Base-by-base conservation (phyloP, 2,113 vertebrate genomes). In the Aspidoscelis tigris region DNA sequence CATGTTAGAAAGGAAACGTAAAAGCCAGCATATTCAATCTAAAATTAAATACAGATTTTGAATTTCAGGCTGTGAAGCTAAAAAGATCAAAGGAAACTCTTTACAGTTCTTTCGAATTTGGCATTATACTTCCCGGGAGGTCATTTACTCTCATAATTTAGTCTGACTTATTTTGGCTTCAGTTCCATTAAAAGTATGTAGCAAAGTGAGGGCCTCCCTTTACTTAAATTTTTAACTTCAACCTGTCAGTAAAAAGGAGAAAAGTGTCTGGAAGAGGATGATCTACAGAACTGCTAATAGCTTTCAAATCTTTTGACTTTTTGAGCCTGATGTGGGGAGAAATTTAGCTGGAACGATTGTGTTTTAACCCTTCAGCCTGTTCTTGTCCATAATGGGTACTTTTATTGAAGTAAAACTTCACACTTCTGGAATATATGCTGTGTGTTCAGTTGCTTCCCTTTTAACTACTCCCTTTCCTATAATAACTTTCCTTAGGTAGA, bases 161-260 rank as follows among this genome's bases (percentile, higher is more conserved):
- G 95, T 96, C 93, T 96, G 96, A 96, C 95, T 96, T 97, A 96
- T 96, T 96, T 96, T 97, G 95, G 94, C 95, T 96, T 95, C 93
- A 86, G 91, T 93, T 96, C 95, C 93, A 96, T 96, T 96, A 96
- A 94, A 96, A 94, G 93, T 95, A 92, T 94, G 91, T 89, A 92
- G 92, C 88, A 92, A 94, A 94, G 93, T 94, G 84, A 90, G 88
- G 90, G 92, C 75, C 85, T 92, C 89, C 95, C 94, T 96, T 92
- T 94, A 89, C 93, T 95, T 96, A 95, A 96, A 95, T 95, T 96
- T 96, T 96, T 95, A 95, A 94, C 91, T 90, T 90, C 90, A 95
- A 93, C 94, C 94, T 96, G 91, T 93, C 94, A 95, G 94, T 95
- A 91, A 94, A 94, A 76, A 7, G 8, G 16, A 93, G 90, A 92